phyloP scores from a whole-genome alignment of 2,113 vertebrate species.

The Cacatua alba region DNA sequence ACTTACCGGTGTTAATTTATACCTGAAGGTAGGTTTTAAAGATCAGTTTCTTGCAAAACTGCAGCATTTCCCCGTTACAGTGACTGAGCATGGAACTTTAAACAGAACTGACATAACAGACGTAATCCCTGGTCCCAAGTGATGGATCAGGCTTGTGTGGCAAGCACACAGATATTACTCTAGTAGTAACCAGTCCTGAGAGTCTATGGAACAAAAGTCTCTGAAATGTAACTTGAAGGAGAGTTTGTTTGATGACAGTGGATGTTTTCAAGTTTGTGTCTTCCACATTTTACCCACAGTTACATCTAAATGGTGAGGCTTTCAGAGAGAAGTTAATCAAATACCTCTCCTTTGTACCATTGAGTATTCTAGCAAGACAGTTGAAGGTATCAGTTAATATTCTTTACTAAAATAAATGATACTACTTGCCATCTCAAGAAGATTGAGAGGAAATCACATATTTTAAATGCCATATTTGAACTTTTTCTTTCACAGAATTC shows the following conservation, averaged over 20 bases:
- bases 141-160: background rate
- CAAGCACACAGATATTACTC: background rate
- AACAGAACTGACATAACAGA: background rate
- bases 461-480: background rate
- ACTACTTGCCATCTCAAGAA: background rate
- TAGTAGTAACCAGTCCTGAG: background rate
- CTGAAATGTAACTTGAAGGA: background rate
- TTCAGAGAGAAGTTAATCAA: background rate
- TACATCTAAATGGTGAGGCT: background rate
- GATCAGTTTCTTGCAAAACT: background rate
- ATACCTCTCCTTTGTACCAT: background rate
- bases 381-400: background rate
- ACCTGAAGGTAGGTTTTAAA: background rate
- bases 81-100: background rate
- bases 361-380: background rate
- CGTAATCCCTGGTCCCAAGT: background rate
- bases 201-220: background rate
- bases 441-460: background rate
- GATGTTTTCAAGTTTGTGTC: background rate
- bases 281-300: background rate
- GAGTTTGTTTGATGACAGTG: background rate
- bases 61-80: background rate
- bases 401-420: background rate
- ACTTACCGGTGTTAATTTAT: background rate
- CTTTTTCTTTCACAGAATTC: slow-evolving; percentile 83